A percentile compares a stretch with the other conserved stretches of the same genome.
Evolutionary conservation across 1,140 invertebrate species (phyloP).

Genomic region (Tetranychus cinnabarinus): DNA sequence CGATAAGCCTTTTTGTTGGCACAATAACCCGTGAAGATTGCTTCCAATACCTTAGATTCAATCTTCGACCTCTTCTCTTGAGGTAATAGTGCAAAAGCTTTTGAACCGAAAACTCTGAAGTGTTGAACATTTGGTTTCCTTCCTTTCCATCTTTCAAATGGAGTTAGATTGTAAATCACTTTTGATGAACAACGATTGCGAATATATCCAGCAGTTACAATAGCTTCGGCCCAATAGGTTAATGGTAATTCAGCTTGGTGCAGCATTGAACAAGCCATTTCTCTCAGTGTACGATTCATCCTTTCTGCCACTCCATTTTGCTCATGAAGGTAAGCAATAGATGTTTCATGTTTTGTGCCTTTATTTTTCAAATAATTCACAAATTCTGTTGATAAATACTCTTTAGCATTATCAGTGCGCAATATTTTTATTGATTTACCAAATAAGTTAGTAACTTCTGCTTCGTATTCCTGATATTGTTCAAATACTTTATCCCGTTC

Average conservation of each 20-base stretch:
- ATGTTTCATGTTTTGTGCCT: neutral
- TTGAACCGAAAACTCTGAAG: slow-evolving; percentile 6
- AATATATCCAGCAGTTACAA: neutral
- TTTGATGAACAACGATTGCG: neutral
- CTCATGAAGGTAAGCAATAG: slow-evolving; percentile 18
- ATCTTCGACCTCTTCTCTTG: neutral
- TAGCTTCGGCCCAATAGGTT: neutral
- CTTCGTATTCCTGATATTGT: too few relatives aligned
- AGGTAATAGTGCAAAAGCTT: slow-evolving; percentile 5
- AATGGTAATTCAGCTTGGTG: neutral
- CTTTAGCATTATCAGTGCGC: slow-evolving; percentile 8
- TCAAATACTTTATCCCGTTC: too few relatives aligned
- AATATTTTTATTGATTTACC: slow-evolving; percentile 4
- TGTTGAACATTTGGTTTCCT: slow-evolving; percentile 4
- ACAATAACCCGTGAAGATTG: slow-evolving; percentile 5
- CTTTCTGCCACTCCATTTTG: slow-evolving; percentile 22
- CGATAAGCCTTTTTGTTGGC: neutral
- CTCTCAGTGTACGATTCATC: slow-evolving; percentile 19
- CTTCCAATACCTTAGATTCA: slow-evolving; percentile 2
- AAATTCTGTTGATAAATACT: neutral
- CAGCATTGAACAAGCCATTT: slow-evolving; percentile 7
- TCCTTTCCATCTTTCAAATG: slow-evolving; percentile 11
- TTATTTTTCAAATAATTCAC: neutral
- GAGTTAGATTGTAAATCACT: neutral
- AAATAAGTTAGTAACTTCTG: slow-evolving; percentile 3